Evolutionary conservation across 2,888 invertebrate genomes (phyloP).

Genomic region (Anarsia innoxiella): DNA sequence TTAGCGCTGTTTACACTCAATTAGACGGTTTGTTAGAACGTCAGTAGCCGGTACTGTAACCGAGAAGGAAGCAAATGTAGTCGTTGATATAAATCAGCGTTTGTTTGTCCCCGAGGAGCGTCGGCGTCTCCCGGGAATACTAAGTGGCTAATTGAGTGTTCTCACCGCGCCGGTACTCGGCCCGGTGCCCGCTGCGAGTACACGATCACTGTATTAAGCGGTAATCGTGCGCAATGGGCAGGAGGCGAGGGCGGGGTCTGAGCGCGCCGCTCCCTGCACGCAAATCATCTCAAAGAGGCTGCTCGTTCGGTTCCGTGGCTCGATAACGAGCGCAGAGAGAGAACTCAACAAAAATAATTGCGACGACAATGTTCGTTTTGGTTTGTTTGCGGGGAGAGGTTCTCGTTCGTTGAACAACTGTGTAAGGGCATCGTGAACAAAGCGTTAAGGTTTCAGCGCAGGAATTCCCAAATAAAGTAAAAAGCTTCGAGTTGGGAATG

Average conservation of each 20-base stretch:
- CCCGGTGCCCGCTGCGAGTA: neutral
- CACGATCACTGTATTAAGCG: too few species aligned
- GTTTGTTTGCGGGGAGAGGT: slow-evolving; percentile 1
- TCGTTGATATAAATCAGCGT: slow-evolving; percentile 2
- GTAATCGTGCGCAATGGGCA: too few species aligned
- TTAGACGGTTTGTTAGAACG: slow-evolving; percentile 1
- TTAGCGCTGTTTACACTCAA: neutral
- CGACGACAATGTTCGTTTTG: slow-evolving; percentile 4
- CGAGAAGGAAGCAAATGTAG: too few species aligned
- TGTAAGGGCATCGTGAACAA: slow-evolving; percentile 11
- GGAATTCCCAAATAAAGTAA: slow-evolving; percentile 9
- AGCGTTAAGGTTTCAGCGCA: slow-evolving; percentile 8
- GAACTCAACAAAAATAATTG: slow-evolving; percentile 6
- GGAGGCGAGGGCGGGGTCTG: too few species aligned
- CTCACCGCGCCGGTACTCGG: neutral
- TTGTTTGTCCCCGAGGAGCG: too few species aligned
- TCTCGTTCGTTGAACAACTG: slow-evolving; percentile 7
- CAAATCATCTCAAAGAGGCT: too few species aligned
- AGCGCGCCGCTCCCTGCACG: too few species aligned
- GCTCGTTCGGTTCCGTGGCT: too few species aligned
- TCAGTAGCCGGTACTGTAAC: neutral
- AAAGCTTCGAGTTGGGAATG: slow-evolving; percentile 6
- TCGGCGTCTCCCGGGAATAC: slow-evolving; percentile 26
- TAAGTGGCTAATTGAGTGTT: slow-evolving; percentile 26
- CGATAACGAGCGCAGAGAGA: too few species aligned